phyloP scores from a whole-genome alignment of 2,797 vertebrate genomes.

The Sarcophilus harrisii region DNA sequence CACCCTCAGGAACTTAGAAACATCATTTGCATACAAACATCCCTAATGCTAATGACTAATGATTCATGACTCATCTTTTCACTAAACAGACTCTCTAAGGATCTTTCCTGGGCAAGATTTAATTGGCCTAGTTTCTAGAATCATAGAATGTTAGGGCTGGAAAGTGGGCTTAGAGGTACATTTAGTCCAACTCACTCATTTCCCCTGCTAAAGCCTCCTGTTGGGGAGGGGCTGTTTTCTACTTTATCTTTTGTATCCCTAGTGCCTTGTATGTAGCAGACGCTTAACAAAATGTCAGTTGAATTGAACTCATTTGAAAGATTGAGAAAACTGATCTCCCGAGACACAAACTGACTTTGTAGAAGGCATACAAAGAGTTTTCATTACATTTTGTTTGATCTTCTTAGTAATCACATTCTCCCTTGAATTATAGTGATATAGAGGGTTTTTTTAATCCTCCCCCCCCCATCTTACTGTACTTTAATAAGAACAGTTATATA shows the following conservation, averaged over 20 bases:
- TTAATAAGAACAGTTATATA: not conserved
- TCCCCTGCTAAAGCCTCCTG: not conserved
- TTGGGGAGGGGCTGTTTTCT: not conserved
- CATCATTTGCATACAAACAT: slow-evolving; percentile 9
- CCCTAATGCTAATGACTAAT: slow-evolving; percentile 17
- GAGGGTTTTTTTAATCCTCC: not conserved
- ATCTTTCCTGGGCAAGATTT: not conserved
- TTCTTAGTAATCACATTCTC: not conserved
- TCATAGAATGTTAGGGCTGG: not conserved
- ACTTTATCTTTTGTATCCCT: not conserved
- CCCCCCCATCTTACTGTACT: not conserved
- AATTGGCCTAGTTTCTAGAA: not conserved
- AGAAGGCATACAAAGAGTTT: not conserved
- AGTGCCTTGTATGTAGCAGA: not conserved
- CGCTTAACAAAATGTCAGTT: not conserved
- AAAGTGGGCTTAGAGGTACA: not conserved
- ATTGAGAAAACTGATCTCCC: not conserved
- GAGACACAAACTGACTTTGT: not conserved
- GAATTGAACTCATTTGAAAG: not conserved
- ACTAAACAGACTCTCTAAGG: slow-evolving; percentile 23
- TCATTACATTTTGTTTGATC: not conserved
- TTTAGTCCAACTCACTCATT: not conserved
- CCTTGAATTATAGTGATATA: not conserved
- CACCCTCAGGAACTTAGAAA: slow-evolving; percentile 47
- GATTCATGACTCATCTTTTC: slow-evolving; percentile 3